Base-by-base conservation (phyloP, 2,888 invertebrate species). In the Metopia argyrocephala region DNA sequence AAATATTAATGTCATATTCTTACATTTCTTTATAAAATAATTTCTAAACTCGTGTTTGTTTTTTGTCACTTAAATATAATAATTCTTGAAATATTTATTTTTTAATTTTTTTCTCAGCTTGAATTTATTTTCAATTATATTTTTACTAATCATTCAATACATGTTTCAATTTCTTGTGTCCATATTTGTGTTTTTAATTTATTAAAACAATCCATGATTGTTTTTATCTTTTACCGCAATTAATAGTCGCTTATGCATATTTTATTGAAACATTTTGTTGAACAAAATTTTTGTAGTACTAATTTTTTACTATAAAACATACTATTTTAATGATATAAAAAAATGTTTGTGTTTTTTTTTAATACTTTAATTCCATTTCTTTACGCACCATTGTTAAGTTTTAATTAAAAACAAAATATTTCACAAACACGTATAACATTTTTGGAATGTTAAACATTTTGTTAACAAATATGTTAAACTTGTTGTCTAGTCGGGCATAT, bases 201-300 rank as follows among this genome's bases (percentile, higher is more conserved):
- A 73, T 69, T 56, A 59, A 65, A 48, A 25, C 50, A 79, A 70
- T 70, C 75, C 59, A 69, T 79, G 83, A n/a, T n/a, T n/a, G n/a
- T n/a, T 85, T 85, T 83, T 84, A 85, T 86, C 85, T 85, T n/a
- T n/a, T 82, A 76, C 69, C 86, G 85, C 87, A 87, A 87, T 87
- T 87, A 87, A 87, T 86, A 87, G 86, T 83, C 86, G 87, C 86
- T 87, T 87, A 87, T 87, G 87, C 86, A 87, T 87, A 87, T 87
- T 61, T 66, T 57, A 73, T 68, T 65, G 54, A 52, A 28, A 71
- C 31, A 66, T 38, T 75, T 57, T 69, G 54, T 56, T 74, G 68
- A 28, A 74, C 46, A 65, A 61, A 70, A 70, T 48, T 46, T 6
- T 31, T 31, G 5, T 31, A 6, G 9, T 31, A 31, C 5, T 9